Conservation (phyloP, 2,888 invertebrate genomes). For the Arrhopalites spinosus region DNA sequence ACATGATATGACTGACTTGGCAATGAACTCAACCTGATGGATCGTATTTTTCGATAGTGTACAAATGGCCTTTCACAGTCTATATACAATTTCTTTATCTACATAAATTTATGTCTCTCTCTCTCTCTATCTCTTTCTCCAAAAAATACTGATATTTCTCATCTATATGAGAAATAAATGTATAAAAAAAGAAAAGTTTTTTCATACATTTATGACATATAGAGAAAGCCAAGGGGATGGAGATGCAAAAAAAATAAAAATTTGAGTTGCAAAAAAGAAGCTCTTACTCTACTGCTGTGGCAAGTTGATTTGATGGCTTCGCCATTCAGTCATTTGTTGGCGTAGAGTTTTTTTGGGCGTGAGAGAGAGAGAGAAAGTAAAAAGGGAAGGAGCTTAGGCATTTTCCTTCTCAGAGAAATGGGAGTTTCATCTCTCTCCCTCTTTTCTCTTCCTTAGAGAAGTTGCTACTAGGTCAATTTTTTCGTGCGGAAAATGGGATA, state of each 20-base stretch:
- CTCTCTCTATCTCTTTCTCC: too few relatives aligned
- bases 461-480: conserved; percentile 35
- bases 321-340: conserved; percentile 5
- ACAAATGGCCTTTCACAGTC: too few relatives aligned
- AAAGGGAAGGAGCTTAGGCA: conserved; percentile 16
- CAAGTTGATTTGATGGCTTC: conserved; percentile 15
- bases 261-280: too few relatives aligned
- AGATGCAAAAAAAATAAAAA: neutral
- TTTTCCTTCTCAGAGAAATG: conserved; percentile 18
- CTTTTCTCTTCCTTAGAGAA: conserved; percentile 5
- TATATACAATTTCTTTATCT: too few relatives aligned
- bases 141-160: neutral
- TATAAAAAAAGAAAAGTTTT: neutral
- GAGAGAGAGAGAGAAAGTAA: neutral
- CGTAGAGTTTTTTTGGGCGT: neutral
- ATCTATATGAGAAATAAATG: neutral
- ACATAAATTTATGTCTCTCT: too few relatives aligned
- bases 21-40: too few relatives aligned
- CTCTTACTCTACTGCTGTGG: neutral
- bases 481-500: conserved; percentile 37
- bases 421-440: conserved; percentile 27
- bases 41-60: too few relatives aligned
- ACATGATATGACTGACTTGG: too few relatives aligned
- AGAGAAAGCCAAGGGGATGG: neutral
- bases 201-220: neutral